These are phyloP conservation scores for Microcaecilia unicolor DNA, from an alignment of 2,797 vertebrate species.

Conservation along the genomic window DNA sequence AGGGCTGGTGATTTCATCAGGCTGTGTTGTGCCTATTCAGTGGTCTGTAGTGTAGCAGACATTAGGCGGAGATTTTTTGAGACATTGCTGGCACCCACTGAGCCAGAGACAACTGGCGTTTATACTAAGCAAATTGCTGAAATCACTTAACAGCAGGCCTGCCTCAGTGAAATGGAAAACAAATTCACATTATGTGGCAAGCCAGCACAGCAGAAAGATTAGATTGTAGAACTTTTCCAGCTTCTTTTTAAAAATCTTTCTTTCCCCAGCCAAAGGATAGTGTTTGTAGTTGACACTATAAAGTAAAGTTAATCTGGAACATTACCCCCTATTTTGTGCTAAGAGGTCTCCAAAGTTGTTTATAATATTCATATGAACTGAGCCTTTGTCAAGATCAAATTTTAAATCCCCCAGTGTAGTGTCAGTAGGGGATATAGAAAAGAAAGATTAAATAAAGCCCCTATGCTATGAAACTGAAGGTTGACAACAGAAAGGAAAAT, in stretches of 20 bases:
- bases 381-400: conserved; percentile 58
- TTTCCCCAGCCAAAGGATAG: conserved; percentile 42
- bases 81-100: conserved; percentile 36
- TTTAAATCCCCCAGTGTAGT: conserved; percentile 46
- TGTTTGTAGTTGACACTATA: conserved; percentile 43
- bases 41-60: conserved; percentile 26
- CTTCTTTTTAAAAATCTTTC: conserved; percentile 45
- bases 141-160: conserved; percentile 44
- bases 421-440: conserved; percentile 36
- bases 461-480: conserved; percentile 34
- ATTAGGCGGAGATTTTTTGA: conserved; percentile 35
- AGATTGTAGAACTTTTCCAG: conserved; percentile 37
- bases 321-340: conserved; percentile 42
- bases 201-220: conserved; percentile 43
- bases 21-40: conserved; percentile 38
- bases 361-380: conserved; percentile 51
- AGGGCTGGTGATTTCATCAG: conserved; percentile 39
- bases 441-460: conserved; percentile 43
- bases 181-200: conserved; percentile 37
- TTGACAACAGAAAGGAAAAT: conserved; percentile 31
- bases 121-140: conserved; percentile 38
- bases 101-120: conserved; percentile 37
- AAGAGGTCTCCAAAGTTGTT: conserved; percentile 45
- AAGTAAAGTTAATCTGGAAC: conserved; percentile 53
- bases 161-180: conserved; percentile 40